Evolutionary conservation across 2,888 invertebrate genomes (phyloP), one percentile per base, ranked within the genome.

Genomic region (Dione juno): DNA sequence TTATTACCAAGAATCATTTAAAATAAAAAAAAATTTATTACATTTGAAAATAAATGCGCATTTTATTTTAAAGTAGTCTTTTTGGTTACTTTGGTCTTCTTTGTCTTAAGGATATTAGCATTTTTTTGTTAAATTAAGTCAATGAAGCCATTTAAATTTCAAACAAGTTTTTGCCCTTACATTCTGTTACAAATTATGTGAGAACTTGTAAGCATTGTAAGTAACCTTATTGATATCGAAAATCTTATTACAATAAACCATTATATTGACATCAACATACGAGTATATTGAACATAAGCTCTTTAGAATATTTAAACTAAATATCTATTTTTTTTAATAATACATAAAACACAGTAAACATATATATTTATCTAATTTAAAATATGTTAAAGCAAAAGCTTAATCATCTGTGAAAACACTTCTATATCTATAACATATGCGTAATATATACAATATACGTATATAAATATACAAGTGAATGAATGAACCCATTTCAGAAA

Each of bases 81-180:
- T 59, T 59, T 48, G 40, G 50, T 43, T 50, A 28, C 21, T 37
- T 63, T 19, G 52, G 19, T 50, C 28, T 21, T 57, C 58, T 61
- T 66, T 69, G 72, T 70, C 52, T 72, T 69, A 40, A n/a, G 37
- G 16, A 35, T 35, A 72, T 69, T 72, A 70, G 64, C 67, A 72
- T 67, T 72, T 72, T 72, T 72, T 67, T 63, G 45, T 41, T 50
- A 70, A 69, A 58, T 65, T 58, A 69, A 65, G 63, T 67, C 63
- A 58, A 67, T 45, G 53, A 70, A 64, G 40, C 37, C 40, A 73
- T 73, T 70, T 67, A 65, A 65, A 70, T 66, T 73, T 68, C 48
- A 70, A 73, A 73, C 69, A 61, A 70, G 67, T 28, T 70, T 58
- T 37, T 67, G 64, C 68, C 61, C 64, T 61, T 66, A 64, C 48